Evolutionary conservation across 1,140 invertebrate genomes (phyloP).

Genomic region (Monomorium pharaonis): DNA sequence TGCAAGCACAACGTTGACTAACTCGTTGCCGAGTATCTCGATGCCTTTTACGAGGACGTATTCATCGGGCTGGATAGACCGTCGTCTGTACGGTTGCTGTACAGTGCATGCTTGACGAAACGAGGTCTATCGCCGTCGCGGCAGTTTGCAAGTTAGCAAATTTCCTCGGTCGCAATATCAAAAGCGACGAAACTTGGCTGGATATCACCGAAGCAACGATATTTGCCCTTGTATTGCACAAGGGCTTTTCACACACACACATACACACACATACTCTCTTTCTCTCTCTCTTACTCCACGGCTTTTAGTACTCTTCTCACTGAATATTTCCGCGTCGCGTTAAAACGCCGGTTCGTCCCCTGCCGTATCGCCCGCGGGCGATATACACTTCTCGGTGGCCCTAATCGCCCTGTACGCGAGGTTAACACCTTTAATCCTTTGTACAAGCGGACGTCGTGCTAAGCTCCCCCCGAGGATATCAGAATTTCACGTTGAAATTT

Average conservation of each 20-base stretch:
- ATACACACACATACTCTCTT: not conserved
- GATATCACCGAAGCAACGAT: conserved; percentile 15
- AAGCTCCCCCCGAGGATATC: conserved; percentile 45
- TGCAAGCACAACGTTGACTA: conserved; percentile 4
- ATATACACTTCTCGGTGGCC: conserved; percentile 57
- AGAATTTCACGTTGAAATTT: conserved; percentile 56
- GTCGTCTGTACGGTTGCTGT: conserved; percentile 12
- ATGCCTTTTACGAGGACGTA: conserved; percentile 34
- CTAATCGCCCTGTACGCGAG: conserved; percentile 54
- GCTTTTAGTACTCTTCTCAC: conserved; percentile 28
- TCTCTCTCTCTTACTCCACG: not conserved
- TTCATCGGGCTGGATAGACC: conserved; percentile 35
- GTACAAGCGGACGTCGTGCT: conserved; percentile 53
- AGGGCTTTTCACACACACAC: not conserved
- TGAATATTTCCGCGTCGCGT: conserved; percentile 44
- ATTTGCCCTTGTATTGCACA: conserved; percentile 12
- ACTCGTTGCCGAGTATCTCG: conserved; percentile 29
- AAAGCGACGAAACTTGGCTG: conserved; percentile 45
- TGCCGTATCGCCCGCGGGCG: conserved; percentile 34
- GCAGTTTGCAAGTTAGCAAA: conserved; percentile 50
- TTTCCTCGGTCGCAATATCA: conserved; percentile 41
- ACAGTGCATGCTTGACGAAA: conserved; percentile 41
- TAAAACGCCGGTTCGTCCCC: conserved; percentile 21
- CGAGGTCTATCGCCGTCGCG: conserved; percentile 22
- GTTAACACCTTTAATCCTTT: conserved; percentile 59